These are phyloP conservation scores for Chromis chromis DNA, from an alignment of 2,797 vertebrate genomes.

Conservation along the genomic window DNA sequence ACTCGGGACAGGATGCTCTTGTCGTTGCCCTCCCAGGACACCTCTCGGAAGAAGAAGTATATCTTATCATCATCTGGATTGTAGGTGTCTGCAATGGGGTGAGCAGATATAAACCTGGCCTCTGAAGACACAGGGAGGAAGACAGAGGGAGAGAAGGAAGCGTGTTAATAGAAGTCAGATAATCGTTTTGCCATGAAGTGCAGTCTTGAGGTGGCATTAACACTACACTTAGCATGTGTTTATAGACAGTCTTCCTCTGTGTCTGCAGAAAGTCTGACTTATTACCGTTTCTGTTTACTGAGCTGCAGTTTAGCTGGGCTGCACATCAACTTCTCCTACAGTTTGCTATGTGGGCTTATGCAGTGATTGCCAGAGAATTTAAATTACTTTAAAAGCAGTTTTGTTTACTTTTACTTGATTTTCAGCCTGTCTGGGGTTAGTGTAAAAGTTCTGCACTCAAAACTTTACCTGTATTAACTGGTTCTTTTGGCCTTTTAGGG, in stretches of 20 bases:
- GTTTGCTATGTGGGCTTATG: conserved; percentile 19
- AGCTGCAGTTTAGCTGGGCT: conserved; percentile 3
- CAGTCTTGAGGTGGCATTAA: conserved; percentile 44
- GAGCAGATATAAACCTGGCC: conserved; percentile 94
- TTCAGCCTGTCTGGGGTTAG: conserved; percentile 15
- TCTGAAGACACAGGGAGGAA: conserved; percentile 82
- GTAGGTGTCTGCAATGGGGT: conserved; percentile 95
- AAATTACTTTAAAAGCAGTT: conserved; percentile 35
- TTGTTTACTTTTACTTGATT: conserved; percentile 39
- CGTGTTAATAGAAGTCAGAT: conserved; percentile 31
- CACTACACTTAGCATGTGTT: conserved; percentile 11
- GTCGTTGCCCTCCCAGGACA: conserved; percentile 92
- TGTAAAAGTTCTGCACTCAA: background rate
- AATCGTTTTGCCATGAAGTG: conserved; percentile 54
- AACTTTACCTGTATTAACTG: background rate
- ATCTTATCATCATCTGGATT: conserved; percentile 98
- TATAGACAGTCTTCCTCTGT: conserved; percentile 43
- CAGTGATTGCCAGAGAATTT: conserved; percentile 24
- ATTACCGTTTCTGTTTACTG: conserved; percentile 15
- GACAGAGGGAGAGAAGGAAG: conserved; percentile 20
- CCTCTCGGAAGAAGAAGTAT: conserved; percentile 98
- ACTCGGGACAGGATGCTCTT: conserved; percentile 95
- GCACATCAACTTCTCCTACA: background rate
- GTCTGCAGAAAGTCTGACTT: conserved; percentile 29
- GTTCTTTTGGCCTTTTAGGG: background rate